These are phyloP conservation scores for Argopecten irradians DNA, from an alignment of 1,140 invertebrate genomes.

Conservation along the genomic window DNA sequence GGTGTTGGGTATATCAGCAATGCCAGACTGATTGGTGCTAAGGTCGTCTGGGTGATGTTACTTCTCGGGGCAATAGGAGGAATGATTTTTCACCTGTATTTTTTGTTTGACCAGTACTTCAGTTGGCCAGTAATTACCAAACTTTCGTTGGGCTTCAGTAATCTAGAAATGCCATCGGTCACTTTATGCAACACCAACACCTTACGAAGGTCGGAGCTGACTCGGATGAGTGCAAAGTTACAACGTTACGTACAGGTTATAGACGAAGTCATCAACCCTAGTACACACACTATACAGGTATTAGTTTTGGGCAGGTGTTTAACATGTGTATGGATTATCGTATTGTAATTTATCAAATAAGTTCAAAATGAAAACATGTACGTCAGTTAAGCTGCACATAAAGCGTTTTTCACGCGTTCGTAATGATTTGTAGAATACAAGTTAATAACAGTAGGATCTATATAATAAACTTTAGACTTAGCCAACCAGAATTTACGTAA, in stretches of 20 bases:
- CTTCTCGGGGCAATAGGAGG: neutral
- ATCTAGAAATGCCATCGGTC: slow-evolving; percentile 21
- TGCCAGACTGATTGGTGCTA: neutral
- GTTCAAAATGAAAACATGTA: too few relatives aligned
- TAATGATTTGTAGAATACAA: too few relatives aligned
- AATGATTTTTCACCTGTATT: slow-evolving; percentile 24
- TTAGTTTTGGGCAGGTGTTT: neutral
- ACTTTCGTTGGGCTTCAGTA: slow-evolving; percentile 24
- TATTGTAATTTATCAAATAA: too few relatives aligned
- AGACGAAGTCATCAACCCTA: neutral
- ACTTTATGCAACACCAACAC: slow-evolving; percentile 34
- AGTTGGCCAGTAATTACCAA: slow-evolving; percentile 16
- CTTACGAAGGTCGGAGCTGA: slow-evolving; percentile 2
- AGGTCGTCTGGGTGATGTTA: neutral
- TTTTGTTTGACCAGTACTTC: neutral
- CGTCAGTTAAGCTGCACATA: too few relatives aligned
- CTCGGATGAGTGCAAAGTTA: neutral
- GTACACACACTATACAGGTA: neutral
- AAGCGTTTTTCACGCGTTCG: too few relatives aligned
- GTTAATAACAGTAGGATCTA: too few relatives aligned
- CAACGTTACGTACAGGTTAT: neutral
- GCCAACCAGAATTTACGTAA: too few relatives aligned
- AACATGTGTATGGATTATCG: too few relatives aligned
- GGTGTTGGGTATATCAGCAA: slow-evolving; percentile 40
- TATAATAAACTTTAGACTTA: too few relatives aligned